Conservation (phyloP, 2,888 invertebrate genomes). For the Physocephala rufipes region DNA sequence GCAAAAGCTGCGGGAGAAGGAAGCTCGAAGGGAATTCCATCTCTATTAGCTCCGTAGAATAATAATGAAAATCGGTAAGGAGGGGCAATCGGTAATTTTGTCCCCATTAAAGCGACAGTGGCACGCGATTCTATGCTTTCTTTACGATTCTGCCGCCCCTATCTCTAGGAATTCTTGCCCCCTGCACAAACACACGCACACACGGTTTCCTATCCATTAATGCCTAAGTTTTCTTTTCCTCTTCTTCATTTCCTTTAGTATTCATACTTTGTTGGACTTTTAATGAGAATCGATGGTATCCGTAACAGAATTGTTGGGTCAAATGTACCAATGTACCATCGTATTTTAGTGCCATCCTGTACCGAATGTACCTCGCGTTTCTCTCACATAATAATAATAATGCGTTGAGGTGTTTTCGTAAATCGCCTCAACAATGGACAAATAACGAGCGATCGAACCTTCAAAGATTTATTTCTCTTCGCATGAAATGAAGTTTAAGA, state of each 20-base stretch:
- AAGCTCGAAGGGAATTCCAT: neutral
- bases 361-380: slow-evolving; percentile 7
- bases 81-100: slow-evolving; percentile 19
- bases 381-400: slow-evolving; percentile 34
- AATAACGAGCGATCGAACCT: slow-evolving; percentile 47
- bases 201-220: neutral
- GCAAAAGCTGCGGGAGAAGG: neutral
- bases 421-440: slow-evolving; percentile 51
- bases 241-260: neutral
- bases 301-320: slow-evolving; percentile 11
- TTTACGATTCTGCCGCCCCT: neutral
- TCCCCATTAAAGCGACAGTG: slow-evolving; percentile 19
- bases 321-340: neutral
- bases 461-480: slow-evolving; percentile 52
- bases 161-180: too few species aligned
- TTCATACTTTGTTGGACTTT: slow-evolving; percentile 25
- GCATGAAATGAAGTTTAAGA: slow-evolving; percentile 47
- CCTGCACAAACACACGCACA: too few species aligned
- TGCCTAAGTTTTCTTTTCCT: neutral
- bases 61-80: neutral
- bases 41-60: neutral
- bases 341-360: neutral
- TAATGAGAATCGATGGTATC: slow-evolving; percentile 44
- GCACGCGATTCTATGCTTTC: slow-evolving; percentile 36
- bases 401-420: slow-evolving; percentile 58